Percentiles rank a stretch among this genome's conserved stretches.
These are phyloP conservation scores for Philaethria dido DNA, from an alignment of 2,888 invertebrate genomes.

Conservation along the genomic window DNA sequence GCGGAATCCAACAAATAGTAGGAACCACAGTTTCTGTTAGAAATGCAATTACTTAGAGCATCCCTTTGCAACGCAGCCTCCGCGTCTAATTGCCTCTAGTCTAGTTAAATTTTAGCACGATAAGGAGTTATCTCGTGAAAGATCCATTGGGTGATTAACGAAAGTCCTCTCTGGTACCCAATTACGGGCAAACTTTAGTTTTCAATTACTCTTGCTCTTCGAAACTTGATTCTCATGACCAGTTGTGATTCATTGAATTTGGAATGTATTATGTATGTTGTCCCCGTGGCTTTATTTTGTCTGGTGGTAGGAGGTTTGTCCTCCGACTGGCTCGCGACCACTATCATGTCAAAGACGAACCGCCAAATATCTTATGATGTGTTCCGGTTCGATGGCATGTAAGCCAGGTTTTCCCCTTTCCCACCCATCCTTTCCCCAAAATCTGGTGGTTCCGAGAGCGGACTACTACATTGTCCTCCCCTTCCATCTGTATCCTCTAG, in stretches of 20 bases:
- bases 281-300: no score
- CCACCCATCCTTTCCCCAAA: no score
- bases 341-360: no score
- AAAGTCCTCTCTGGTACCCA: conserved; percentile 48
- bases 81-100: conserved; percentile 48
- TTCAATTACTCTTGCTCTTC: conserved; percentile 49
- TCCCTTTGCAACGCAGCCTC: conserved; percentile 44
- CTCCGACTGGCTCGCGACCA: no score
- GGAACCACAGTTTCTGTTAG: conserved; percentile 29
- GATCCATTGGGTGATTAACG: conserved; percentile 52
- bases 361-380: no score
- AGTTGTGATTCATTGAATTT: conserved; percentile 23
- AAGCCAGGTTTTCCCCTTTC: no score
- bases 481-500: no score
- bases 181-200: conserved; percentile 50
- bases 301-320: no score
- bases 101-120: conserved; percentile 47
- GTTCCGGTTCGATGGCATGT: no score
- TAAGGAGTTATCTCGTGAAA: conserved; percentile 49
- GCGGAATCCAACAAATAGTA: conserved; percentile 18
- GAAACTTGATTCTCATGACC: conserved; percentile 41
- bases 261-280: neutral
- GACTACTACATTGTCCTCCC: no score
- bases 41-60: conserved; percentile 43
- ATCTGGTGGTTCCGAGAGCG: no score